These are phyloP conservation scores for Cyanoramphus novaezelandiae DNA, from an alignment of 2,113 vertebrate genomes.

Conservation along the genomic window DNA sequence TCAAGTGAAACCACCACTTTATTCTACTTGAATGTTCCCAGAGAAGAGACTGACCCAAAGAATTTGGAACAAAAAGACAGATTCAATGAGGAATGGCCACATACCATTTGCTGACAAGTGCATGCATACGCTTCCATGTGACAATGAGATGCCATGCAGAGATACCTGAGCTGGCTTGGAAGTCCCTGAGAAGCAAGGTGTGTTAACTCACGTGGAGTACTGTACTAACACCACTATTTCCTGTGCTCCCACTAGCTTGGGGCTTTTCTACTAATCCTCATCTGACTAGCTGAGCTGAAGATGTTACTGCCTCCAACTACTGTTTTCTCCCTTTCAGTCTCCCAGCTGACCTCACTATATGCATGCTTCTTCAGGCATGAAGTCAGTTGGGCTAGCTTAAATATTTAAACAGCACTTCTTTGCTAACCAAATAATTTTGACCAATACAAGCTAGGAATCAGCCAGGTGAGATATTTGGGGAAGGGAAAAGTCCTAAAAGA, in stretches of 20 bases:
- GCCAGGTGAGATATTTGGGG: not conserved
- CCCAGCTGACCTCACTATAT: not conserved
- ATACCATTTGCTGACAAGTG: not conserved
- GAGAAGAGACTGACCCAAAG: not conserved
- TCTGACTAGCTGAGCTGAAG: not conserved
- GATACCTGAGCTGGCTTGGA: conserved; percentile 39
- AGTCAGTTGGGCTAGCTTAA: not conserved
- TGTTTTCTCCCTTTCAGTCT: not conserved
- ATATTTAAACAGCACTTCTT: not conserved
- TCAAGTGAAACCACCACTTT: not conserved
- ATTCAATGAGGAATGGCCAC: not conserved
- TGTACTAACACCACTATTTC: not conserved
- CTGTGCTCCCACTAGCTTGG: not conserved
- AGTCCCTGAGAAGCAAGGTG: conserved; percentile 6
- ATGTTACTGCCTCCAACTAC: not conserved
- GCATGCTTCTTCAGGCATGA: not conserved
- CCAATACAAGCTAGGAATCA: not conserved
- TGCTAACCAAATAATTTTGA: not conserved
- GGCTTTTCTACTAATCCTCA: not conserved
- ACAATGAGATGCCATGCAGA: not conserved
- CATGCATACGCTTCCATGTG: not conserved
- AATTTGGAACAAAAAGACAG: not conserved
- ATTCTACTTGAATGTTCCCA: not conserved
- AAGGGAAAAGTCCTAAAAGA: not conserved
- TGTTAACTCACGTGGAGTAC: not conserved